Base-by-base conservation (phyloP, 92 coral and sea anemone species). In the Ricordea florida region DNA sequence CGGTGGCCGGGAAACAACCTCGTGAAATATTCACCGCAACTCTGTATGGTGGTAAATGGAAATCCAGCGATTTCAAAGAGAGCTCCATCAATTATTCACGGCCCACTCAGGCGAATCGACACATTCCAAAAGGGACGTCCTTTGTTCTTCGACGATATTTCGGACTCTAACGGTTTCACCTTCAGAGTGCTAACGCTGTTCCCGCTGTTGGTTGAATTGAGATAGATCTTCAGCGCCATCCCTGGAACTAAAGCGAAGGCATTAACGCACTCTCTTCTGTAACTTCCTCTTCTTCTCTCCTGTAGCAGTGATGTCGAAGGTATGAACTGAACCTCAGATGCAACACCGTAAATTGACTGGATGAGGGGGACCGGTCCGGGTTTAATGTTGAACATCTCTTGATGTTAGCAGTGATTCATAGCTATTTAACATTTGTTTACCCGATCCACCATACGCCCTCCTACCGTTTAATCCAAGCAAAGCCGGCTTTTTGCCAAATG, bases 61-160 rank as follows among this genome's bases (percentile, higher is more conserved):
- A 74, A 82, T 74, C 76, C 53, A 52, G 48, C 57, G 59, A 79
- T 69, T 79, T 79, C 66, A 45, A 79, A 59, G 50, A 35, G 69
- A 45, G 41, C 60, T 56, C 25, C 65, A 70, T 70, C 77, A 70
- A 70, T 70, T 70, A 70, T 70, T 70, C 44, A 70, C 63, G 49
- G 41, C 53, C 42, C 77, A 70, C 65, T 55, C 55, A 40, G 77
- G 77, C 77, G 77, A 53, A 53, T 51, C 77, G 65, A 37, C 53
- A 27, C 49, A 40, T 55, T 55, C 66, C 62, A 36, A 29, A n/a
- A 41, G 53, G 77, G 53, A 28, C 65, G 30, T 65, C 23, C 77
- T 53, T 70, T 70, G 77, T 70, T 41, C 77, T 52, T 13, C n/a
- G n/a, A n/a, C n/a, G n/a, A n/a, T n/a, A n/a, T n/a, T 25, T 42